Evolutionary conservation across 37 sponge, comb jelly and placozoan genomes (phyloP), one percentile per base, ranked within the genome.

Genomic region (Cladorhizidae sp.): DNA sequence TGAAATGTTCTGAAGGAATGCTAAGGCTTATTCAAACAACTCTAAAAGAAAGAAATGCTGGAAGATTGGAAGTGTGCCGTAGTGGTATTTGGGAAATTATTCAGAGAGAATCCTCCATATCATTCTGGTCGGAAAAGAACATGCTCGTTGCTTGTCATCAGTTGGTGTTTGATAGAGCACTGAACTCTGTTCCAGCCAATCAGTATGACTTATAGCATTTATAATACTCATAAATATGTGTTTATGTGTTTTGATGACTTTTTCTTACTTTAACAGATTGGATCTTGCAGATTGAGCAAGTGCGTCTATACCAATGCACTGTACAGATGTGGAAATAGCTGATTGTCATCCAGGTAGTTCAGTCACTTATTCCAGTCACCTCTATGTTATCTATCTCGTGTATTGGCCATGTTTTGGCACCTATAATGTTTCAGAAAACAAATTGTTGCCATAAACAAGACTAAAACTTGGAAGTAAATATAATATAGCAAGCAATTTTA

Each of bases 61-160:
- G 82, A 0, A 33, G 72, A 18, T 42, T 81, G 22, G 73, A 81
- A 39, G 41, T 81, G n/a, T 81, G 82, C 31, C 23, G 26, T 23
- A 58, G 40, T 71, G 79, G 79, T 5, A 54, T 33, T 11, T 85
- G 79, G 78, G 83, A 75, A 15, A 51, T 67, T 9, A 39, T 83
- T 11, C 43, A 55, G 35, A 22, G 39, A 0, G 67, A 74, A 29
- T 57, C 56, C 33, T 12, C 51, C n/a, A 64, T 40, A 15, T 35
- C 26, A 6, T 62, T 58, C 21, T 85, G 85, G 85, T 70, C 78
- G 35, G 49, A 51, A 45, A 85, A 85, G 64, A 85, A 85, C 57
- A 61, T 70, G 6, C 85, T 71, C 32, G 79, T 85, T 42, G 85
- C 62, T 31, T 85, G 85, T 58, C 55, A 37, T 42, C 35, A 57